phyloP scores from a whole-genome alignment of 2,113 vertebrate genomes.

The Colistium nudipinnis region DNA sequence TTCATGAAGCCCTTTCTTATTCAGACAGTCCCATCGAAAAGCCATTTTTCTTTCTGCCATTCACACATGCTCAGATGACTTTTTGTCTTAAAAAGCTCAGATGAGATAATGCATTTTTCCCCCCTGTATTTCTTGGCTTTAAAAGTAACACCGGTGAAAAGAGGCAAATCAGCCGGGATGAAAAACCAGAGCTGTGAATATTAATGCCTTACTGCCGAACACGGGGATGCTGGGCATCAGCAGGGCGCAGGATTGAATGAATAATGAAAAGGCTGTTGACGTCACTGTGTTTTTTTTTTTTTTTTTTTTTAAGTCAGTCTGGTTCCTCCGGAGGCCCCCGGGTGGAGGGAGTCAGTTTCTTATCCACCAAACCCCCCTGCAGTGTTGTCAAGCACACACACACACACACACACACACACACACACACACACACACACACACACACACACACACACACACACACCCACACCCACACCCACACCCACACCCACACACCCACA shows the following conservation, averaged over 20 bases:
- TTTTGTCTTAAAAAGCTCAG: background rate
- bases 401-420: too few species aligned
- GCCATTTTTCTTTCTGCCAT: background rate
- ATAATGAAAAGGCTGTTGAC: conserved; percentile 76
- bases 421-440: too few species aligned
- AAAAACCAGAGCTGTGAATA: conserved; percentile 64
- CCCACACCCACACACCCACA: background rate
- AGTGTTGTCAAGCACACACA: conserved; percentile 2
- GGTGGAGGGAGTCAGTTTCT: conserved; percentile 18
- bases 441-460: too few species aligned
- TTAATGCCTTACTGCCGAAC: conserved; percentile 63
- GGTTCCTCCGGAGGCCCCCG: conserved; percentile 33
- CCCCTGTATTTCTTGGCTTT: conserved; percentile 20
- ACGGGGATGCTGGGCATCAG: conserved; percentile 50
- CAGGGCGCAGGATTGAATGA: conserved; percentile 66
- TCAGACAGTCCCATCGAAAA: conserved; percentile 2
- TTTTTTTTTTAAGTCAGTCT: conserved; percentile 65
- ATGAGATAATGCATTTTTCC: background rate
- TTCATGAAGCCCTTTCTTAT: background rate
- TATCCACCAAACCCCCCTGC: conserved; percentile 9
- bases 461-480: too few species aligned
- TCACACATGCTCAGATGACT: background rate
- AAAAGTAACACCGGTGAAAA: conserved; percentile 47
- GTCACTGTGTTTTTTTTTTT: conserved; percentile 60
- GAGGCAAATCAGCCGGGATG: conserved; percentile 56